Conservation (phyloP, 2,888 invertebrate species). For the Biston betularia region DNA sequence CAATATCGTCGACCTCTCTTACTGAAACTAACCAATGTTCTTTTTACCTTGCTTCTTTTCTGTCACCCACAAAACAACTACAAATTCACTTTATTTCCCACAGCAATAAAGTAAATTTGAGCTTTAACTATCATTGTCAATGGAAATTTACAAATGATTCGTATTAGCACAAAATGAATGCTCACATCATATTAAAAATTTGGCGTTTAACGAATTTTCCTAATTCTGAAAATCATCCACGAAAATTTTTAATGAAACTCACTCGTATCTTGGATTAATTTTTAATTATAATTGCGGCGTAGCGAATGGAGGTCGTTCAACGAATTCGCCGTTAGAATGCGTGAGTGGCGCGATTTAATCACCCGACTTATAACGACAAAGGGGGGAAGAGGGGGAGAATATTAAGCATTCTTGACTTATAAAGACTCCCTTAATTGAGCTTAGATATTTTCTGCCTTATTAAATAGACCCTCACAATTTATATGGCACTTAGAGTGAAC, state of each 20-base stretch:
- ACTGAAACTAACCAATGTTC: no score
- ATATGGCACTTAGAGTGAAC: conserved; percentile 58
- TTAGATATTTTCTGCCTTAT: conserved; percentile 76
- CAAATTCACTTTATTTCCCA: no score
- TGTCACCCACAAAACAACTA: no score
- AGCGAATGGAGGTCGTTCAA: conserved; percentile 66
- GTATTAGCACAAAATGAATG: background rate
- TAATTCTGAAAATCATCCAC: conserved; percentile 27
- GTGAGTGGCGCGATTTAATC: conserved; percentile 80
- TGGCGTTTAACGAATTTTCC: conserved; percentile 5
- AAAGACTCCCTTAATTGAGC: conserved; percentile 73
- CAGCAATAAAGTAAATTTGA: no score
- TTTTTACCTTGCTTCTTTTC: no score
- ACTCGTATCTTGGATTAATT: conserved; percentile 71
- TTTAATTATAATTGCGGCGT: conserved; percentile 81
- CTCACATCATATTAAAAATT: conserved; percentile 1
- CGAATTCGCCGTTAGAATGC: conserved; percentile 68
- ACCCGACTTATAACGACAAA: conserved; percentile 75
- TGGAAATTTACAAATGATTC: background rate
- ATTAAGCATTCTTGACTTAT: conserved; percentile 80
- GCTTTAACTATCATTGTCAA: background rate
- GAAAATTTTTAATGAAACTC: conserved; percentile 47
- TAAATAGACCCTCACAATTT: conserved; percentile 69
- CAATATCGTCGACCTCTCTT: no score
- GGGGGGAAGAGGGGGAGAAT: conserved; percentile 58